Percentiles rank a stretch among this genome's conserved stretches.
These are phyloP conservation scores for Calycopis cecrops DNA, from an alignment of 1,140 invertebrate species.

Conservation along the genomic window DNA sequence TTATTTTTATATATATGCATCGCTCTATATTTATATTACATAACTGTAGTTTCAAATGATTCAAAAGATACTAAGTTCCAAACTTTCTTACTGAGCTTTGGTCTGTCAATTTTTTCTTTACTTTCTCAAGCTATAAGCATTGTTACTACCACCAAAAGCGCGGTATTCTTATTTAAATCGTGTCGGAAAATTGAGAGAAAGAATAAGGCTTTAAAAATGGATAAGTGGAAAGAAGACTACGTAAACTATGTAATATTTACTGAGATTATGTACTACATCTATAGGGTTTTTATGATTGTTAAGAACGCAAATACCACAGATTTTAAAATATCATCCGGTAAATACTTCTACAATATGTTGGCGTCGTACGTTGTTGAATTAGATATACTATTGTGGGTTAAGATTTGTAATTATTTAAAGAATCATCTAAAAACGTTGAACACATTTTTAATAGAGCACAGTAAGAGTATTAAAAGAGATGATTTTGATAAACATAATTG, in stretches of 20 bases:
- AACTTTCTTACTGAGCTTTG: background rate
- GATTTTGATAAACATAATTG: background rate
- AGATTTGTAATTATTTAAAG: constrained; percentile 14
- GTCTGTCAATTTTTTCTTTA: background rate
- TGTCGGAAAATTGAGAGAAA: constrained; percentile 1
- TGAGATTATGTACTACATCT: background rate
- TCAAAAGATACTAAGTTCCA: background rate
- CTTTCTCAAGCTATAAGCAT: background rate
- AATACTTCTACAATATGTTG: background rate
- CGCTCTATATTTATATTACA: background rate
- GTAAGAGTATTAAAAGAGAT: background rate
- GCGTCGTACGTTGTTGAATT: background rate
- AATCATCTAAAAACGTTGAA: background rate
- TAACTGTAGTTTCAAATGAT: background rate
- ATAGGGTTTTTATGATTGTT: background rate
- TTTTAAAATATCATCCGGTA: background rate
- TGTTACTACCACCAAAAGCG: background rate
- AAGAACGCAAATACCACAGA: too few species aligned
- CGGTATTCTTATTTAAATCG: constrained; percentile 4
- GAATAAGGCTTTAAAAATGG: background rate
- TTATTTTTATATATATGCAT: background rate
- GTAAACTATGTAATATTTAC: background rate
- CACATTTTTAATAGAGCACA: background rate
- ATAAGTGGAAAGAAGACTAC: background rate
- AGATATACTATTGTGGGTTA: constrained; percentile 12